Base-by-base conservation (phyloP, 1,140 invertebrate genomes). In the Antheraea mylitta region DNA sequence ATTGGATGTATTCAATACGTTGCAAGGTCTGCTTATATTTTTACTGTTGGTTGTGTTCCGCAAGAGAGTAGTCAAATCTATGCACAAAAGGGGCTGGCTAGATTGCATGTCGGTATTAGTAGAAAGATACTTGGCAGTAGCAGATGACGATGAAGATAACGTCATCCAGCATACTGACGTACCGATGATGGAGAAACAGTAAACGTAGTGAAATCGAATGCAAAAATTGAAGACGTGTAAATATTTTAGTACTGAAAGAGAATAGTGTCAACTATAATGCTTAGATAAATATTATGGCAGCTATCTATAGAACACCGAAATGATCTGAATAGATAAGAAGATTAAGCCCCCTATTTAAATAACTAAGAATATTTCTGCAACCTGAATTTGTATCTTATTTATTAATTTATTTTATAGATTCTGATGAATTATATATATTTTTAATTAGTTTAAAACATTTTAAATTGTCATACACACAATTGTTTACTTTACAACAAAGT, bases 11-110 rank as follows among this genome's bases (percentile, higher is more conserved):
- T 69, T 95, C 30, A 95, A 95, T 77, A 76, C 82, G 1, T 74
- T 95, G 0, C 94, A 95, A 90, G 95, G 95, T 0, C 66, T 94
- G 6, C 76, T 95, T 22, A 94, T 95, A 72, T 95, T 96, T 75
- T 61, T 95, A 0, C 61, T 95, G 4, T 71, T 95, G 42, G 94
- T 95, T 0, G 89, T 93, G 2, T 93, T 92, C 45, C 85, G 95
- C 0, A 92, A 92, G 70, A 86, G 93, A 58, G 94, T 94, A 0
- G 77, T 94, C 10, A 93, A 94, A 58, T 85, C 91, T 0, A 74
- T 95, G 71, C 75, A 81, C 18, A 79, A 73, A 53, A 72, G 70
- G 8, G 84, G 85, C 18, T 80, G 73, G 72, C 65, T 89, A 53
- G 74, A 77, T 11, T 85, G 81, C 63, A 18, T 78, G 7, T 73